These are phyloP conservation scores for Salticus scenicus DNA, from an alignment of 2,888 invertebrate species.

Conservation along the genomic window DNA sequence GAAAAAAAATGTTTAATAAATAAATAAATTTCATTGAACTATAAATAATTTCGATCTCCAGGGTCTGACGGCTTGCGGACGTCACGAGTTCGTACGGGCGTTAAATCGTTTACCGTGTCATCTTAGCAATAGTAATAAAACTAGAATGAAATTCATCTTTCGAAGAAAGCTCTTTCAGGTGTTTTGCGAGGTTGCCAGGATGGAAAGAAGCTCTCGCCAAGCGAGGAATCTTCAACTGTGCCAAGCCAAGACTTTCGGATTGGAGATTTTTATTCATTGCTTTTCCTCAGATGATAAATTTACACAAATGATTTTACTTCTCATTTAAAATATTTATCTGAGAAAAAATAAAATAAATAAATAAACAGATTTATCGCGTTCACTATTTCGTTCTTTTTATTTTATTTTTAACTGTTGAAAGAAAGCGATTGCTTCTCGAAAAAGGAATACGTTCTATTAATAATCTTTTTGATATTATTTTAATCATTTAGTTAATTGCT, in stretches of 20 bases:
- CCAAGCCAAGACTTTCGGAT: too few relatives aligned
- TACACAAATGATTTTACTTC: background rate
- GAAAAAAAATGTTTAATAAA: too few relatives aligned
- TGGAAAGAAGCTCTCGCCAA: background rate
- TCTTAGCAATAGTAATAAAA: too few relatives aligned
- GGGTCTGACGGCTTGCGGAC: background rate
- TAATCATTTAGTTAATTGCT: too few relatives aligned
- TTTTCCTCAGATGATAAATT: background rate
- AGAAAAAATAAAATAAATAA: too few relatives aligned
- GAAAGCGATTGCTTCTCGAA: too few relatives aligned
- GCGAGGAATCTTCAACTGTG: background rate
- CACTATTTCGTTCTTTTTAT: too few relatives aligned
- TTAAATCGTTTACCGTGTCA: constrained; percentile 8
- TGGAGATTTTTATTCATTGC: background rate
- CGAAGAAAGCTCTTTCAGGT: constrained; percentile 3
- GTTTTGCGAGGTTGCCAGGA: background rate
- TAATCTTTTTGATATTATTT: too few relatives aligned
- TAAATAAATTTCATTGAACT: background rate
- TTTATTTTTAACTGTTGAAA: too few relatives aligned
- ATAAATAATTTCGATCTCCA: background rate
- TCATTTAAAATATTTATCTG: too few relatives aligned
- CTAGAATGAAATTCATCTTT: background rate
- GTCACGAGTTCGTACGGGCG: background rate
- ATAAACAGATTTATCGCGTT: too few relatives aligned
- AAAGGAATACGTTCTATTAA: too few relatives aligned